phyloP scores from a whole-genome alignment of 1,140 invertebrate species.

The Scaptomyza graminum region DNA sequence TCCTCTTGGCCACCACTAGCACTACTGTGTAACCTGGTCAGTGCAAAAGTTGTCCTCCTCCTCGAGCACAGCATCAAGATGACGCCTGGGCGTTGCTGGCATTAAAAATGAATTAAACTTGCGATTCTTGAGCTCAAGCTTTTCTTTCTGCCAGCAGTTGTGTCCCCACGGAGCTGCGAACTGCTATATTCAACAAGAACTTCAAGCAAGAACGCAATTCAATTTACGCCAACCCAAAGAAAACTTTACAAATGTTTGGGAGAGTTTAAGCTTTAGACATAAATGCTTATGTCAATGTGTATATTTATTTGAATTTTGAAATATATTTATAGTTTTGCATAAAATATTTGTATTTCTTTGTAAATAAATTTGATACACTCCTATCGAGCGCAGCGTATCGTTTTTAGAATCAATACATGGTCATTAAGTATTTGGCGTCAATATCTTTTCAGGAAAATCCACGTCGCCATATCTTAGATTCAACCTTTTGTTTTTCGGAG shows the following conservation, averaged over 20 bases:
- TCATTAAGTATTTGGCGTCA: not conserved
- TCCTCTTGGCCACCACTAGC: not conserved
- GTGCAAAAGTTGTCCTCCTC: slow-evolving; percentile 49
- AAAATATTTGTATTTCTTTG: not conserved
- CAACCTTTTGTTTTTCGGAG: not conserved
- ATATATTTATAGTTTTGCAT: no score
- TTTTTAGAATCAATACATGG: slow-evolving; percentile 10
- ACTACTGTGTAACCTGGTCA: slow-evolving; percentile 15
- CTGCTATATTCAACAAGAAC: slow-evolving; percentile 12
- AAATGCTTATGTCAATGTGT: not conserved
- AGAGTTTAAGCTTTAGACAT: not conserved
- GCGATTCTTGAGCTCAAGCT: slow-evolving; percentile 17
- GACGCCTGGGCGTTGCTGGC: slow-evolving; percentile 35
- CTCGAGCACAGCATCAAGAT: slow-evolving; percentile 37
- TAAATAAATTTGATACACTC: not conserved
- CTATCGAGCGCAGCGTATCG: not conserved
- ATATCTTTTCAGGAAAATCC: not conserved
- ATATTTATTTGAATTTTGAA: no score
- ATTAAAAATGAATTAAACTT: slow-evolving; percentile 76
- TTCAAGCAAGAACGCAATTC: slow-evolving; percentile 33
- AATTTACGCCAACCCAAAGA: slow-evolving; percentile 30
- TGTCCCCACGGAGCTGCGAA: slow-evolving; percentile 3
- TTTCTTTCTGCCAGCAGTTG: slow-evolving; percentile 2
- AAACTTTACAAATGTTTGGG: not conserved
- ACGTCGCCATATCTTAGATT: not conserved